Conservation (phyloP, 2,797 vertebrate genomes). For the Sitta carolinensis region DNA sequence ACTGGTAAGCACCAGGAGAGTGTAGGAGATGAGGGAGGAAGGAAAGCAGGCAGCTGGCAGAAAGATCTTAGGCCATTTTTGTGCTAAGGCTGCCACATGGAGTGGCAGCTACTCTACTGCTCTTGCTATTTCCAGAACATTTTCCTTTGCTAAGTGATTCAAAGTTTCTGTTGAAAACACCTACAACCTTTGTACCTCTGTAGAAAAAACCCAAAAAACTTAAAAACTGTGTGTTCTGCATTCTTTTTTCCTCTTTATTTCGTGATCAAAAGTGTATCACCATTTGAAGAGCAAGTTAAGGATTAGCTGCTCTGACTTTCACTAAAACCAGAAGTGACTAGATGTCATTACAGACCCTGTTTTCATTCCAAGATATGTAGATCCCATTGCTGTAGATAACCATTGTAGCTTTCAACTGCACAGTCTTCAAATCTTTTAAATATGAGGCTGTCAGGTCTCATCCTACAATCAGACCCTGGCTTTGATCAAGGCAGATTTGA, state of each 20-base stretch:
- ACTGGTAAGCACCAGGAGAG: background rate
- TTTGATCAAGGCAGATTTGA: slow-evolving; percentile 29
- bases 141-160: background rate
- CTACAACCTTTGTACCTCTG: background rate
- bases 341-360: background rate
- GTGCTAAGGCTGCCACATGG: background rate
- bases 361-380: background rate
- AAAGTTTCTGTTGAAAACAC: background rate
- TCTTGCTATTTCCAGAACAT: background rate
- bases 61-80: background rate
- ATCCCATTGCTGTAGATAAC: background rate
- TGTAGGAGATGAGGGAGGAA: background rate
- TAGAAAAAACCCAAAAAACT: background rate
- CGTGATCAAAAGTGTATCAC: background rate
- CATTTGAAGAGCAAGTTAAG: background rate
- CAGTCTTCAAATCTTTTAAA: slow-evolving; percentile 47
- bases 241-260: background rate
- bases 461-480: background rate
- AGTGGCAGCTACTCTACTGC: background rate
- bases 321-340: slow-evolving; percentile 6
- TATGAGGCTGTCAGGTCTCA: slow-evolving; percentile 20
- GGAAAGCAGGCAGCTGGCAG: background rate
- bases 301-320: background rate
- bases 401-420: background rate
- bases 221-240: background rate